Conservation (phyloP, 2,797 vertebrate genomes). For the Chaunax sp. region DNA sequence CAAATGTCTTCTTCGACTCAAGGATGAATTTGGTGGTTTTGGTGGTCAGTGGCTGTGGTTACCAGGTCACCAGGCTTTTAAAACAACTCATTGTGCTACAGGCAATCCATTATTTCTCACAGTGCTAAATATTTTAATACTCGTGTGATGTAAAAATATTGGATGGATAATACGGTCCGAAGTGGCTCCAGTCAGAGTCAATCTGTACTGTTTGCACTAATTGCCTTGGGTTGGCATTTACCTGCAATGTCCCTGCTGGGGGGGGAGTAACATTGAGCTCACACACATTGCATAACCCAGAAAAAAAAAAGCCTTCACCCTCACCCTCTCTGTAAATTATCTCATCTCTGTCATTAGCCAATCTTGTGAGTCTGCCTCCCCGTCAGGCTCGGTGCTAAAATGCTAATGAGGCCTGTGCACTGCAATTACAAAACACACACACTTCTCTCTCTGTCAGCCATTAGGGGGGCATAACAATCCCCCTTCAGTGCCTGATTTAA, state of each 20-base stretch:
- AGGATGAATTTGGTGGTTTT: background rate
- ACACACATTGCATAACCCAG: conserved; percentile 41
- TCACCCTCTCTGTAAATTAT: conserved; percentile 58
- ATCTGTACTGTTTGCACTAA: conserved; percentile 27
- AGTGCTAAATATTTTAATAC: conserved; percentile 7
- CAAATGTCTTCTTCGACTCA: background rate
- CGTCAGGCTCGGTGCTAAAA: conserved; percentile 63
- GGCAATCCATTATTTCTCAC: conserved; percentile 23
- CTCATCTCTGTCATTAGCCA: conserved; percentile 75
- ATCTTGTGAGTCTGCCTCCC: conserved; percentile 61
- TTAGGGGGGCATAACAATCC: conserved; percentile 32
- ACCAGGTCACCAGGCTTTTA: conserved; percentile 17
- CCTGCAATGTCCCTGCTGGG: conserved; percentile 17
- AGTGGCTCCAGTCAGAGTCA: conserved; percentile 29
- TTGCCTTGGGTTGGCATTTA: conserved; percentile 35
- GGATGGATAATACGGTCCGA: conserved; percentile 17
- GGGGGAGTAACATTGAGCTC: conserved; percentile 23
- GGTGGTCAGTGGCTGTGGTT: background rate
- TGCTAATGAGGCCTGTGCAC: conserved; percentile 59
- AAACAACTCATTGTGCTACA: conserved; percentile 30
- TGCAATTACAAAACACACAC: conserved; percentile 64
- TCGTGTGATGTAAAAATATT: conserved; percentile 27
- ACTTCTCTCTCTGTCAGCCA: conserved; percentile 38
- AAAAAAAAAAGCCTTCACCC: conserved; percentile 49
- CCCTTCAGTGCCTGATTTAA: conserved; percentile 26